Percentiles rank a stretch among this genome's conserved stretches.
phyloP scores from a whole-genome alignment of 2,113 vertebrate genomes.

The Barbus barbus region DNA sequence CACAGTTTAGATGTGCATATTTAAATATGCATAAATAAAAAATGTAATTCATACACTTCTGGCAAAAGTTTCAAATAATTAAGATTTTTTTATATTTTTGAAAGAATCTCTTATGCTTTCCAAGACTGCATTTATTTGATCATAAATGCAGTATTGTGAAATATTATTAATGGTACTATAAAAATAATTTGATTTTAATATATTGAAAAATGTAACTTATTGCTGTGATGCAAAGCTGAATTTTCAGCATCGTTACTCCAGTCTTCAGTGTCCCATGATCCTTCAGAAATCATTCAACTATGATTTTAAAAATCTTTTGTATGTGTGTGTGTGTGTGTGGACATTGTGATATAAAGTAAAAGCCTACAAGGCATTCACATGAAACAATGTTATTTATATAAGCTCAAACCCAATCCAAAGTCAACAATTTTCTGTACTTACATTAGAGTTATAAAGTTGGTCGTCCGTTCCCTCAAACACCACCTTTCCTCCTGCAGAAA shows the following conservation, averaged over 20 bases:
- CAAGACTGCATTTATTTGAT: not conserved
- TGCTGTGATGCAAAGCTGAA: not conserved
- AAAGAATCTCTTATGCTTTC: not conserved
- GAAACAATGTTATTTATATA: not conserved
- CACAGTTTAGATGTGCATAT: not conserved
- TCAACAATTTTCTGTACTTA: not conserved
- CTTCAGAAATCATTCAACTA: too few species aligned
- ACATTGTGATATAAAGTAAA: not conserved
- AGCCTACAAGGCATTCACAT: not conserved
- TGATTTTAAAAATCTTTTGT: too few species aligned
- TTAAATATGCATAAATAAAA: too few species aligned
- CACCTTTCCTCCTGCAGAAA: constrained; percentile 8
- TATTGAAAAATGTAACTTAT: not conserved
- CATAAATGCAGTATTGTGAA: not conserved
- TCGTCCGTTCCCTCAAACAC: not conserved
- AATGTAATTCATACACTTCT: too few species aligned
- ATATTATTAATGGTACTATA: too few species aligned
- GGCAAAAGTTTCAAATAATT: too few species aligned
- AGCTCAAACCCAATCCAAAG: not conserved
- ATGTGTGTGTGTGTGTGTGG: too few species aligned
- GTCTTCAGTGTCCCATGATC: not conserved
- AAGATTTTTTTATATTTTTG: too few species aligned
- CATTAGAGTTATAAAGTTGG: not conserved
- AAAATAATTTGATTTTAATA: too few species aligned
- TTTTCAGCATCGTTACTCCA: not conserved